Evolutionary conservation across 2,797 vertebrate species (phyloP), one percentile per base, ranked within the genome.

Genomic region (Etheostoma nigrum): DNA sequence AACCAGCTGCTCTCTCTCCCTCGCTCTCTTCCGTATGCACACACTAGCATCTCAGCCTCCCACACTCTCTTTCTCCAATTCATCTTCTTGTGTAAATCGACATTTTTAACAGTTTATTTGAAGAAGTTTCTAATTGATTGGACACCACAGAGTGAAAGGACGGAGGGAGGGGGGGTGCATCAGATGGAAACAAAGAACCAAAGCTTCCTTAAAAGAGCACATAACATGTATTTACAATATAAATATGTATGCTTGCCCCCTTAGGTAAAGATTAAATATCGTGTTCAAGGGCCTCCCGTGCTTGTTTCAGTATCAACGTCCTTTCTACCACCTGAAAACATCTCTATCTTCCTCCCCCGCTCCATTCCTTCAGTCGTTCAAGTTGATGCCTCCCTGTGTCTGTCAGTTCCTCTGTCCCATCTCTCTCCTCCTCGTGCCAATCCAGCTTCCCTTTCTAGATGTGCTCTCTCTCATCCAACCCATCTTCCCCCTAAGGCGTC

Each of bases 1-100:
- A 60, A 90, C 81, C 90, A 92, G 89, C 88, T 91, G 90, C 88
- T 88, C 73, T 13, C 65, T 58, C 77, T 61, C 42, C 45, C 83
- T 81, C 79, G 68, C 75, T 77, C 79, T 70, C 67, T 55, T 85
- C 80, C 81, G 66, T 81, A 85, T 83, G 85, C 76, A 82, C 68
- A 21, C 52, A 82, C 58, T 5, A 42, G 19, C 78, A 67, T 75
- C 81, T 76, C 45, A 4, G 58, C 75, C 70, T 68, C 83, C 80
- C 72, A 72, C 61, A 12, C 79, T 63, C 70, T 0, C n/a, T 36
- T 44, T 13, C 44, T 58, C 23, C 19, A 0, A 61, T 60, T 83
- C 74, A 48, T 65, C 44, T 48, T 61, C 52, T 52, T 54, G 65
- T 18, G 23, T 0, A 48, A 71, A 66, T 60, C 11, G 1, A 21